Evolutionary conservation across 2,797 vertebrate genomes (phyloP), one percentile per base, ranked within the genome.

Genomic region (Apogon talboti): DNA sequence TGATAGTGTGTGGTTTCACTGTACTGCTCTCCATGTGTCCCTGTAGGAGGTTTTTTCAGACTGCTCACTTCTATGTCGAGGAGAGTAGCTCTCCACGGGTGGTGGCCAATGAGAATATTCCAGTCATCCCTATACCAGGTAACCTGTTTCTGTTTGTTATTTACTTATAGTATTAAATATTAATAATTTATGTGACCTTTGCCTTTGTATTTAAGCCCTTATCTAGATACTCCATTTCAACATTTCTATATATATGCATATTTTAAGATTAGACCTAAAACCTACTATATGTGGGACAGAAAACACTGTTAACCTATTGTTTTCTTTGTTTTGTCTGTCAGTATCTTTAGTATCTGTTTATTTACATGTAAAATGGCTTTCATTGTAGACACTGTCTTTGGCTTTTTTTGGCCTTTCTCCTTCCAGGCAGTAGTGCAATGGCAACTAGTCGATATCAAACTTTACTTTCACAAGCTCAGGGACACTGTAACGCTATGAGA

Each of bases 61-160:
- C 97, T 8, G 96, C 97, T 84, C 98, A 99, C 91, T 97, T 99
- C 92, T 99, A 98, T 78, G 95, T 99, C 87, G 98, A 99, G 86
- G 98, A 99, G 86, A 98, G 96, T 94, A 97, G 89, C 83, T 98
- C 98, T 48, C 97, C 97, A 12, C 93, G 97, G 75, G 98, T 99
- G 87, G 96, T 98, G 87, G 95, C 95, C 92, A 98, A 98, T 93
- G 97, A 99, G 82, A 98, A 93, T 87, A 96, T 98, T 76, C 96
- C 97, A 59, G 92, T 98, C 87, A 97, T 99, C 81, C 96, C 96
- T 41, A 97, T 99, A 89, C 95, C 96, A 89, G 98, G 98, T 99
- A 93, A 95, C 92, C 21, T 13, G 7, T 45, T 66, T 60, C 14
- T 41, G 24, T 28, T 2, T 28, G 6, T 28, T 4, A 28, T 54